Base-by-base conservation (phyloP, 2,113 vertebrate species). In the Cercopithecus mona region DNA sequence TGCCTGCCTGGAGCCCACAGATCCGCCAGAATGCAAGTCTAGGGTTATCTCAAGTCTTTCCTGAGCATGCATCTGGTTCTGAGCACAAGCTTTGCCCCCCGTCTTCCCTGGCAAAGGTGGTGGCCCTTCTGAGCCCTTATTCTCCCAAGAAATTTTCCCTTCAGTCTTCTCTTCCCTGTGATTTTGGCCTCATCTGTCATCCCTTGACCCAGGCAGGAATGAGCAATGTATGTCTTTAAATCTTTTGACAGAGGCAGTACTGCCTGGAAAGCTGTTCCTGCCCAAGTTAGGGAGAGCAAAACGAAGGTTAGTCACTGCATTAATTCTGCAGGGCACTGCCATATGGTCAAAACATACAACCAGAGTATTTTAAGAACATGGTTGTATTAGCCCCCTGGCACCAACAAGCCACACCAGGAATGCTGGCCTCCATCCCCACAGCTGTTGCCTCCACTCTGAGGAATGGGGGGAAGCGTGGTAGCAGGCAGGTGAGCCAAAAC, bases 251-350 rank as follows among this genome's bases (percentile, higher is more conserved):
- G 38, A 40, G 14, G 18, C 3, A 30, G 7, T 18, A 55, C 43
- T 25, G 22, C 22, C 35, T 48, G 35, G 12, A 82, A 70, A 43
- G n/a, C 50, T 55, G 79, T 10, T 38, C 45, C 13, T 70, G 22
- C 48, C n/a, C 8, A 43, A 43, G 27, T 50, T 68, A 45, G 48
- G 48, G 38, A 72, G 13, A 12, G 38, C 48, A 91, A 35, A 68
- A 0, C n/a, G 12, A 27, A 23, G 11, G 16, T 32, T 59, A 9
- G 1, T 8, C 6, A 9, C 35, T 68, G 5, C 17, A 3, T 55
- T 8, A 55, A 4, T 2, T 10, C 35, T 4, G 20, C 8, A 32
- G 45, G n/a, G 35, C 10, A 22, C n/a, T 68, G 75, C 8, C 43
- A 10, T 2, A 57, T 18, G 32, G 55, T 23, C 61, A 68, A 70